Evolutionary conservation across 2,888 invertebrate species (phyloP).

Genomic region (Idaea straminata): DNA sequence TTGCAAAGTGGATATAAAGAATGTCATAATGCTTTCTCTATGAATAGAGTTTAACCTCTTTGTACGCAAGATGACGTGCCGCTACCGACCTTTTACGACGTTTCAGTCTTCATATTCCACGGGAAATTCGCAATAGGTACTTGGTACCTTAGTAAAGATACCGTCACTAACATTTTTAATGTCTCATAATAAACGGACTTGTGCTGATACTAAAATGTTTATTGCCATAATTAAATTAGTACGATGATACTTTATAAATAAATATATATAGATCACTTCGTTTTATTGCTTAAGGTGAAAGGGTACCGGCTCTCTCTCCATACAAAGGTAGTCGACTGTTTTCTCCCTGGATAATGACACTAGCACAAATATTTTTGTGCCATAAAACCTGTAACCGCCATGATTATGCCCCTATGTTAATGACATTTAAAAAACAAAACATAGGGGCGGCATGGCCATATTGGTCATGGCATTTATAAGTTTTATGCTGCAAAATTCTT

Average conservation of each 20-base stretch:
- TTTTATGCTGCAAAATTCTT: too few species aligned
- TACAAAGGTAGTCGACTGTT: too few species aligned
- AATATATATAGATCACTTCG: constrained; percentile 24
- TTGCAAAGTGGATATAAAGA: too few species aligned
- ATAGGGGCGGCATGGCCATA: too few species aligned
- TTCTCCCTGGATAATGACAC: too few species aligned
- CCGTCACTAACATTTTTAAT: constrained; percentile 24
- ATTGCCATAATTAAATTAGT: constrained; percentile 20
- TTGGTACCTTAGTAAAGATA: neutral
- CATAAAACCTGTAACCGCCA: too few species aligned
- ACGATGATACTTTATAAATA: constrained; percentile 8
- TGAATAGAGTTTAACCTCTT: neutral
- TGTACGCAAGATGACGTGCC: neutral
- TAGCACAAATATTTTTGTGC: too few species aligned
- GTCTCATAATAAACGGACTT: constrained; percentile 27
- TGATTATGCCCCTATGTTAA: too few species aligned
- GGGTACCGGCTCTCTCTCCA: too few species aligned
- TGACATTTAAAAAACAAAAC: too few species aligned
- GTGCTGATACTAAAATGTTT: constrained; percentile 24
- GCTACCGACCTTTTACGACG: neutral
- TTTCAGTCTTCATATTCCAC: neutral
- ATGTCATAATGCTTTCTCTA: too few species aligned
- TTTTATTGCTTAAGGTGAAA: constrained; percentile 12
- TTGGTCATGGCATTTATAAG: too few species aligned
- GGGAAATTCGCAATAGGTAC: neutral